Evolutionary conservation across 1,140 invertebrate genomes (phyloP).

Genomic region (Neelides sp.): DNA sequence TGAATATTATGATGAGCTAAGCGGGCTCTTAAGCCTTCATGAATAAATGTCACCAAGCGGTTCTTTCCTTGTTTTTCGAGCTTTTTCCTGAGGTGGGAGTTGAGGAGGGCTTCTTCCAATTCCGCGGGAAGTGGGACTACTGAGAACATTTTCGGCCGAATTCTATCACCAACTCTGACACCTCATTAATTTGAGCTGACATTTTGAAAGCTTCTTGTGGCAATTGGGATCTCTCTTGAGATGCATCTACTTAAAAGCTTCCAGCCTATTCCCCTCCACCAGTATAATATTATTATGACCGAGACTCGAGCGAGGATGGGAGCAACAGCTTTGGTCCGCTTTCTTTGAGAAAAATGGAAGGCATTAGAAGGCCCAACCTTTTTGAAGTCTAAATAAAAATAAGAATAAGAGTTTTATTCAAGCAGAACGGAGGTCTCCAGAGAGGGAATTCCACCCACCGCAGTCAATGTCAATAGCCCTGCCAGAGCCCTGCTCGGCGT

Average conservation of each 20-base stretch:
- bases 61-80: neutral
- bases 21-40: neutral
- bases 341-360: no score
- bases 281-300: constrained; percentile 25
- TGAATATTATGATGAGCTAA: constrained; percentile 12
- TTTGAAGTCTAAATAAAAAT: constrained; percentile 8
- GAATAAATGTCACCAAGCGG: constrained; percentile 14
- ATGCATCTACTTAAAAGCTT: constrained; percentile 27
- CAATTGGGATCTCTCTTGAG: constrained; percentile 24
- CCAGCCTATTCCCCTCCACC: constrained; percentile 16
- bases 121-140: no score
- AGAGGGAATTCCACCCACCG: constrained; percentile 7
- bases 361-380: no score
- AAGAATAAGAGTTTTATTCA: constrained; percentile 24
- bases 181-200: constrained; percentile 26
- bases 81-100: neutral
- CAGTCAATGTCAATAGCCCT: constrained; percentile 24
- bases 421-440: constrained; percentile 13
- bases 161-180: constrained; percentile 26
- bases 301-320: neutral
- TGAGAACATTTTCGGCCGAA: constrained; percentile 19
- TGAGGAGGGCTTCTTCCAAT: no score
- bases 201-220: constrained; percentile 28
- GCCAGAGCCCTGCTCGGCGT: no score
- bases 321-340: no score